A percentile compares a stretch with the other conserved stretches of the same genome.
These are phyloP conservation scores for Cyclina sinensis DNA, from an alignment of 1,140 invertebrate genomes.

Conservation along the genomic window DNA sequence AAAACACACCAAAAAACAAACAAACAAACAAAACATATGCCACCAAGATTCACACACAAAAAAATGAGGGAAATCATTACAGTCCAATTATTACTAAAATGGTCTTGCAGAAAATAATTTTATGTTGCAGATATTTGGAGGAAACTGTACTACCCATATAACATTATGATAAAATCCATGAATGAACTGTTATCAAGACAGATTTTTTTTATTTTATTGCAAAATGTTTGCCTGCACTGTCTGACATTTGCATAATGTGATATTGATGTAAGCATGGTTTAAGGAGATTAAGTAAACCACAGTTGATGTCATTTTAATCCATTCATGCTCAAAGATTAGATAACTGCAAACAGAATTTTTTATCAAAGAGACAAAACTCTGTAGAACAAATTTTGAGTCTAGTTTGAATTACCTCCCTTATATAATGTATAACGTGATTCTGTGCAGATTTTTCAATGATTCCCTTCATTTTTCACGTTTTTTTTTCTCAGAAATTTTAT, in stretches of 20 bases:
- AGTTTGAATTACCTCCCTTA: background rate
- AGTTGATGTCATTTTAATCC: background rate
- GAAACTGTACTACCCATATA: background rate
- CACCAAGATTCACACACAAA: too few relatives aligned
- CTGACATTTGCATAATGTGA: background rate
- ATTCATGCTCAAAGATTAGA: background rate
- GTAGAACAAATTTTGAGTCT: background rate
- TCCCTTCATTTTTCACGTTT: too few relatives aligned
- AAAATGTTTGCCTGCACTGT: constrained; percentile 12
- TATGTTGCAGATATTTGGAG: background rate
- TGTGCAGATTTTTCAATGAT: too few relatives aligned
- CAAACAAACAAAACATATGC: too few relatives aligned
- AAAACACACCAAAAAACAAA: too few relatives aligned
- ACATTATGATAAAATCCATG: background rate
- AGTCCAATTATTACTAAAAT: too few relatives aligned
- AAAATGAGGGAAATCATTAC: too few relatives aligned
- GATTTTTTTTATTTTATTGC: background rate
- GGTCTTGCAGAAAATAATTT: too few relatives aligned
- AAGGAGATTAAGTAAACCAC: background rate
- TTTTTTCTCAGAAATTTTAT: too few relatives aligned
- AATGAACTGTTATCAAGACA: background rate
- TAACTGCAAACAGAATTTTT: too few relatives aligned
- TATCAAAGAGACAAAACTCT: background rate
- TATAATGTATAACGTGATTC: background rate
- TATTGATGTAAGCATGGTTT: background rate